Percentiles rank a stretch among this genome's conserved stretches.
Conservation (phyloP, 2,888 invertebrate species). For the Mactromeris polynyma region DNA sequence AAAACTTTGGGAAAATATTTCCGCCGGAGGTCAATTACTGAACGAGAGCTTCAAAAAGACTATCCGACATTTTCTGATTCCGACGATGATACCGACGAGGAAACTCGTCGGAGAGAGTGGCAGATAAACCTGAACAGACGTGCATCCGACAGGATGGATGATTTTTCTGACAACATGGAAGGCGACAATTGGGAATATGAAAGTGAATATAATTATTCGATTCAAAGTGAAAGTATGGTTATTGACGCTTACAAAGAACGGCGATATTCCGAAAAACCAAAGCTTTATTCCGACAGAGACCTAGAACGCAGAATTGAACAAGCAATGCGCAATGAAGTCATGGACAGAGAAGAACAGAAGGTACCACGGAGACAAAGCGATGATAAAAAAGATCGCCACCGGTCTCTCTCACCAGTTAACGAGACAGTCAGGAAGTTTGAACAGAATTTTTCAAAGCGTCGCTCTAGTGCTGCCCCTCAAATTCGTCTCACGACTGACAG, state of each 20-base stretch:
- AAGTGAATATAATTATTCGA: conserved; percentile 60
- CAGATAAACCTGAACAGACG: conserved; percentile 47
- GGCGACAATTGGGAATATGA: conserved; percentile 58
- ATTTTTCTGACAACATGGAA: neutral
- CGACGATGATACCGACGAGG: conserved; percentile 51
- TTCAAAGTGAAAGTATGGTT: conserved; percentile 55
- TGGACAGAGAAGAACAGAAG: neutral
- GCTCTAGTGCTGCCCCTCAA: conserved; percentile 20
- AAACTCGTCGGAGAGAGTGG: conserved; percentile 52
- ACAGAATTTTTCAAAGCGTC: conserved; percentile 33
- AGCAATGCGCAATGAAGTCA: conserved; percentile 24
- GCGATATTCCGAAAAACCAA: neutral
- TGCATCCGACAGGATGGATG: conserved; percentile 19
- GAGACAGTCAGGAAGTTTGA: conserved; percentile 37
- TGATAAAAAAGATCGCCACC: neutral
- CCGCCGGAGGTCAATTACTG: conserved; percentile 39
- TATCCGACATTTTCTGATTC: conserved; percentile 53
- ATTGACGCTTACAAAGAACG: conserved; percentile 55
- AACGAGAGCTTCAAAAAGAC: conserved; percentile 50
- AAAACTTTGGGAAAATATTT: conserved; percentile 46
- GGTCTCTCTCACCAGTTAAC: conserved; percentile 8
- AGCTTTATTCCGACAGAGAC: conserved; percentile 26
- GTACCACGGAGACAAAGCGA: neutral
- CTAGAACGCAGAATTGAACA: conserved; percentile 48
- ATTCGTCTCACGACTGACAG: neutral